phyloP scores from a whole-genome alignment of 2,888 invertebrate genomes.

The Eristalis tenax region DNA sequence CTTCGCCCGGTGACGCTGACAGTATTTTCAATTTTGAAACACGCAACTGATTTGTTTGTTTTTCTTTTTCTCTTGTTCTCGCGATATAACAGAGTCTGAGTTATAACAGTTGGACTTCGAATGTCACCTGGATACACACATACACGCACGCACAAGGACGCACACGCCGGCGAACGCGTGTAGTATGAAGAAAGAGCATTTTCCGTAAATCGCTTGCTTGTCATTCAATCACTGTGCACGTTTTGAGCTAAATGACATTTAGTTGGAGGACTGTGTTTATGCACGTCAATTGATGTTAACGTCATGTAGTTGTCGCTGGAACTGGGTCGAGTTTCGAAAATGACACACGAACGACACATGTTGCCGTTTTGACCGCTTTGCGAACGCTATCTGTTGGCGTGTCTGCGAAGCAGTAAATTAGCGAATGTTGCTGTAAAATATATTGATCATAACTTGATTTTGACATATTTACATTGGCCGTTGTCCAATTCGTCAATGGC shows the following conservation, averaged over 20 bases:
- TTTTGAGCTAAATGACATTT: conserved; percentile 21
- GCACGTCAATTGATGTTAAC: conserved; percentile 56
- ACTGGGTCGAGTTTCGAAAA: conserved; percentile 49
- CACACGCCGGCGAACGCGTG: background rate
- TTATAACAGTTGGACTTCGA: conserved; percentile 44
- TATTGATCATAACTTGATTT: conserved; percentile 67
- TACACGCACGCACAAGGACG: background rate
- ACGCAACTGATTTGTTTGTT: conserved; percentile 46
- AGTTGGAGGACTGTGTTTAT: conserved; percentile 28
- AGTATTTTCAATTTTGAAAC: conserved; percentile 57
- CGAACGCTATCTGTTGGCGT: conserved; percentile 22
- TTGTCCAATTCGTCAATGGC: conserved; percentile 60
- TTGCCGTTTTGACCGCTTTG: conserved; percentile 8
- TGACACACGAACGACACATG: conserved; percentile 23
- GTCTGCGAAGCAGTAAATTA: conserved; percentile 50
- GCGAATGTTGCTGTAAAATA: conserved; percentile 48
- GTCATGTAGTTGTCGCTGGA: conserved; percentile 51
- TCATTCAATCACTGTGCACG: conserved; percentile 10
- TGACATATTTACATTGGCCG: conserved; percentile 67
- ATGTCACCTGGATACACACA: conserved; percentile 35
- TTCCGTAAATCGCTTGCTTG: background rate
- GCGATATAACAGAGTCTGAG: conserved; percentile 17
- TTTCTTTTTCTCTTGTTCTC: conserved; percentile 2
- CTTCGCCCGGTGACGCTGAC: conserved; percentile 19
- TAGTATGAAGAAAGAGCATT: background rate